Base-by-base conservation (phyloP, 2,113 vertebrate genomes). In the Glaucidium brasilianum region DNA sequence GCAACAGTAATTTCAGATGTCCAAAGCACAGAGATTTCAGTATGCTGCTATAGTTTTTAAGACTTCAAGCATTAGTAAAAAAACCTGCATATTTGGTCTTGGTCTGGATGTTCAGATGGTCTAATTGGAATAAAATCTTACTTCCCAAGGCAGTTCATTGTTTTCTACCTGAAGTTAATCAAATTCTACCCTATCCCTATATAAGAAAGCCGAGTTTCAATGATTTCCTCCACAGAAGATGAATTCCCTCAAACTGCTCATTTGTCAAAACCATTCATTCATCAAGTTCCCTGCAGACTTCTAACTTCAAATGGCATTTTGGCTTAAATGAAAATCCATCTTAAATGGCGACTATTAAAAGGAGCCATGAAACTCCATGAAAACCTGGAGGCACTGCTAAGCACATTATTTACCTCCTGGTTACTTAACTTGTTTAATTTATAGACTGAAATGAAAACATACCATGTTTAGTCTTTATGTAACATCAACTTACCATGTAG, bases 391-490 rank as follows among this genome's bases (percentile, higher is more conserved):
- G 45, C n/a, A 10, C 47, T 29, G 29, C 56, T 63, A 16, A 78
- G 59, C 35, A 45, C 2, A 0, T 56, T 30, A 35, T 76, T 82
- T 62, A 32, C 71, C 74, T 72, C 26, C 73, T 37, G 16, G 32
- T 77, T 39, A 50, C 30, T 26, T 12, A 18, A 12, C 20, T 59
- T 53, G 23, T 27, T 82, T 35, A 43, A 39, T 82, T 62, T 79
- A 72, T 1, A 35, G 16, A 45, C 41, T 18, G 29, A 21, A 47
- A 49, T 14, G 11, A 59, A 60, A 72, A 39, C 12, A 58, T 3
- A 35, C 3, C 27, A 15, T 3, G 1, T 6, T 50, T 26, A 63
- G 52, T 15, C 62, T 83, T 66, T 7, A n/a, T 1, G 1, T 6
- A 19, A 1, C 10, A 43, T 7, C 67, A 69, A 47, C 27, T 41